Evolutionary conservation across 2,888 invertebrate species (phyloP), one percentile per base, ranked within the genome.

Genomic region (Drosophila barbarae): DNA sequence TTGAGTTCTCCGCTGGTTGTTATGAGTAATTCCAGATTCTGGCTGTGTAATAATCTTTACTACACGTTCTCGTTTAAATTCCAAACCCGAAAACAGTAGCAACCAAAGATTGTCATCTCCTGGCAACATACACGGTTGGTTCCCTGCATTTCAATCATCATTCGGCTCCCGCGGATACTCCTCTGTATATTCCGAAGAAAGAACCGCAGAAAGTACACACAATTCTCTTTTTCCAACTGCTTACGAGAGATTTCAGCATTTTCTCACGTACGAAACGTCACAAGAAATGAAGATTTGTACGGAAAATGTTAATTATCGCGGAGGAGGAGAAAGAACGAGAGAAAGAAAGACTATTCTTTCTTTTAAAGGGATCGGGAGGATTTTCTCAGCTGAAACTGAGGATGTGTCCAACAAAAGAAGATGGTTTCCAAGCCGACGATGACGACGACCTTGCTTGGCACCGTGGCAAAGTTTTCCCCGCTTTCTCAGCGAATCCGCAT

Each of bases 141-240:
- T 75, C 67, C 72, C 60, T 81, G 81, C 84, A 84, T 85, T 84
- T 81, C 72, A 81, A 82, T 85, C 70, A 58, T 57, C 51, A 28
- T 51, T 46, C 34, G 13, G 60, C 35, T 28, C 35, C 15, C 30
- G n/a, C 21, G 52, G 26, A 38, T 15, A 28, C 30, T 46, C 46
- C 46, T 30, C 18, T 0, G 8, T 28, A 18, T 32, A 21, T 47
- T 13, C 10, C 34, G 10, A 32, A 21, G 36, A 21, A 53, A 23
- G 30, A 36, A 28, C 13, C 35, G 9, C 21, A 30, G 53, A 21
- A 30, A 46, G 21, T 34, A 13, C 32, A n/a, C 26, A 39, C 28
- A 34, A 21, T 38, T 54, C 30, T 36, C 30, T 46, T 13, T 5
- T 7, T 13, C 15, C 18, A 34, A 26, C 23, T 34, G 42, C 39